phyloP scores from a whole-genome alignment of 2,797 vertebrate species.

The Notamacropus eugenii region DNA sequence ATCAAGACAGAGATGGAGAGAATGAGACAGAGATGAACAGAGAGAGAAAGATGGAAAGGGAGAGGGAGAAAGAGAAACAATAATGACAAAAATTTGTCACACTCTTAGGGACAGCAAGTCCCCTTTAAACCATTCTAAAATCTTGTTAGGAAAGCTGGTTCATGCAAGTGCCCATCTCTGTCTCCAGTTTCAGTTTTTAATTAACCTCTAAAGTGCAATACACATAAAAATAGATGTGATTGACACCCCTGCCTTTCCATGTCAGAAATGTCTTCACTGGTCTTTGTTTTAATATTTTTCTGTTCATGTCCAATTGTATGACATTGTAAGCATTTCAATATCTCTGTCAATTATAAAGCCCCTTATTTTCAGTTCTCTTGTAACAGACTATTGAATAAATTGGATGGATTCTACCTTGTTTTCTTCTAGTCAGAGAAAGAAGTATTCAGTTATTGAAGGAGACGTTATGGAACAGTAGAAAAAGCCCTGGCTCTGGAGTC shows the following conservation, averaged over 20 bases:
- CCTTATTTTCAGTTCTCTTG: neutral
- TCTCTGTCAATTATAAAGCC: neutral
- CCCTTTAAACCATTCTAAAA: neutral
- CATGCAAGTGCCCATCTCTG: neutral
- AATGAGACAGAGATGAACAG: neutral
- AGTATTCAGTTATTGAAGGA: neutral
- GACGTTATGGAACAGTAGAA: neutral
- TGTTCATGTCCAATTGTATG: neutral
- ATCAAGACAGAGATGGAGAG: neutral
- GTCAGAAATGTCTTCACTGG: neutral
- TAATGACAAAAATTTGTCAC: neutral
- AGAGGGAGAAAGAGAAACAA: neutral
- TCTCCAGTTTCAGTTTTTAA: neutral
- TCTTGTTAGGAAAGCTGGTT: neutral
- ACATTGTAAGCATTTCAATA: neutral
- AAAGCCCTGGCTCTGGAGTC: neutral
- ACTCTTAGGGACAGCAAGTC: neutral
- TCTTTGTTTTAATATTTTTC: constrained; percentile 5
- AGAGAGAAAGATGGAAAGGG: neutral
- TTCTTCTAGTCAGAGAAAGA: neutral
- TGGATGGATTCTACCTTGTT: neutral
- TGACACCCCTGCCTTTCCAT: neutral
- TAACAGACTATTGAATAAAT: neutral
- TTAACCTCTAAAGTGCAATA: constrained; percentile 4
- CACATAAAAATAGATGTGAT: neutral